Evolutionary conservation across 1,140 invertebrate species (phyloP).

Genomic region (Venturia canescens): DNA sequence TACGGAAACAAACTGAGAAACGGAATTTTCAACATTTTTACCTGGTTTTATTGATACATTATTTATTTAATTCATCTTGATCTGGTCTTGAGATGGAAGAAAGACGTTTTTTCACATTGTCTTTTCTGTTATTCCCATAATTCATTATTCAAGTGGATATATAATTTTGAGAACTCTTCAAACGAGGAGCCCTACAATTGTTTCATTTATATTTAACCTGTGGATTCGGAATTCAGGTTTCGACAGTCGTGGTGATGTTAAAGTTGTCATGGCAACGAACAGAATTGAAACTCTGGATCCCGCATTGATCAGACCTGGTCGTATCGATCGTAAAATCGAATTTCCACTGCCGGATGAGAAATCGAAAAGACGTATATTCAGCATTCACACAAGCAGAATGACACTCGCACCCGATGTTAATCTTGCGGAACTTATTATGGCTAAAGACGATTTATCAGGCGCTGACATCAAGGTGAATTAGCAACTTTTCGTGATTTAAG

Average conservation of each 20-base stretch:
- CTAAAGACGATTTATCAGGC: slow-evolving; percentile 99
- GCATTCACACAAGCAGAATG: slow-evolving; percentile 99
- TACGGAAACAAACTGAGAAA: slow-evolving; percentile 84
- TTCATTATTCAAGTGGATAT: too few species aligned
- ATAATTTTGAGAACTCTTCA: too few species aligned
- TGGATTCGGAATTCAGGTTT: slow-evolving; percentile 76
- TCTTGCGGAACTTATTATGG: slow-evolving; percentile 98
- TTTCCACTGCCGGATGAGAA: slow-evolving; percentile 99
- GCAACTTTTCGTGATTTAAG: slow-evolving; percentile 23
- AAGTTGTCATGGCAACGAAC: slow-evolving; percentile 99
- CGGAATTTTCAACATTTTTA: slow-evolving; percentile 26
- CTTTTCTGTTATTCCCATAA: too few species aligned
- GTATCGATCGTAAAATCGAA: slow-evolving; percentile 99
- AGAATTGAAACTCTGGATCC: slow-evolving; percentile 99
- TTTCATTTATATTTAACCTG: too few species aligned
- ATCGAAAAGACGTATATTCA: slow-evolving; percentile 98
- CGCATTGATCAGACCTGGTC: slow-evolving; percentile 97
- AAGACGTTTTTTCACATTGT: too few species aligned
- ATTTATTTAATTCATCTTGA: neutral
- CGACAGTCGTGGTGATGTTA: slow-evolving; percentile 85
- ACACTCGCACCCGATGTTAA: slow-evolving; percentile 98
- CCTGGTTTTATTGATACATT: neutral
- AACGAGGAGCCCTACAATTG: too few species aligned
- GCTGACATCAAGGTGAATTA: slow-evolving; percentile 89
- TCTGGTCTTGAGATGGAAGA: too few species aligned